A percentile compares a stretch with the other conserved stretches of the same genome.
Conservation (phyloP, 1,140 invertebrate species). For the Microvelia longipes region DNA sequence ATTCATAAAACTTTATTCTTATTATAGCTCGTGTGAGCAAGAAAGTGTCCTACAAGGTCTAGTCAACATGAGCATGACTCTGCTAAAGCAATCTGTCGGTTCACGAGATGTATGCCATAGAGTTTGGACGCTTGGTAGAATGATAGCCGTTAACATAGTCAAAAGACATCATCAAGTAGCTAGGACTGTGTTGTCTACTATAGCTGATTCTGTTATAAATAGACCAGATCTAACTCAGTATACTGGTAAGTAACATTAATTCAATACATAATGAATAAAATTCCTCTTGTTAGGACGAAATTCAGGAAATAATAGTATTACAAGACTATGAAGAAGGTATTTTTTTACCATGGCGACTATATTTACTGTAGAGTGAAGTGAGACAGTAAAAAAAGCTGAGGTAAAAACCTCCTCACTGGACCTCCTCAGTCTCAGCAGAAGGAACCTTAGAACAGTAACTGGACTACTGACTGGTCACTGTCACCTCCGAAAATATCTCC, state of each 20-base stretch:
- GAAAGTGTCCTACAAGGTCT: conserved; percentile 37
- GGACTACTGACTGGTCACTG: too few species aligned
- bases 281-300: too few species aligned
- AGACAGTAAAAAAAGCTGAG: too few species aligned
- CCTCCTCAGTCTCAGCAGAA: too few species aligned
- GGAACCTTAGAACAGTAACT: too few species aligned
- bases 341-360: too few species aligned
- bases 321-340: too few species aligned
- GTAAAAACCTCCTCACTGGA: too few species aligned
- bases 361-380: too few species aligned
- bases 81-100: conserved; percentile 30
- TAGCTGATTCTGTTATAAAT: conserved; percentile 34
- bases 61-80: conserved; percentile 35
- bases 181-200: conserved; percentile 30
- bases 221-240: conserved; percentile 32
- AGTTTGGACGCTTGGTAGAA: conserved; percentile 32
- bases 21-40: conserved; percentile 28
- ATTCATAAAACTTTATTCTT: too few species aligned
- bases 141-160: conserved; percentile 35
- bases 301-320: too few species aligned
- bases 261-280: conserved; percentile 1
- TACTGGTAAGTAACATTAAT: conserved; percentile 31
- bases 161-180: conserved; percentile 33
- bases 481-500: too few species aligned
- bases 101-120: conserved; percentile 26